These are phyloP conservation scores for Hyles vespertilio DNA, from an alignment of 1,140 invertebrate species.

Conservation along the genomic window DNA sequence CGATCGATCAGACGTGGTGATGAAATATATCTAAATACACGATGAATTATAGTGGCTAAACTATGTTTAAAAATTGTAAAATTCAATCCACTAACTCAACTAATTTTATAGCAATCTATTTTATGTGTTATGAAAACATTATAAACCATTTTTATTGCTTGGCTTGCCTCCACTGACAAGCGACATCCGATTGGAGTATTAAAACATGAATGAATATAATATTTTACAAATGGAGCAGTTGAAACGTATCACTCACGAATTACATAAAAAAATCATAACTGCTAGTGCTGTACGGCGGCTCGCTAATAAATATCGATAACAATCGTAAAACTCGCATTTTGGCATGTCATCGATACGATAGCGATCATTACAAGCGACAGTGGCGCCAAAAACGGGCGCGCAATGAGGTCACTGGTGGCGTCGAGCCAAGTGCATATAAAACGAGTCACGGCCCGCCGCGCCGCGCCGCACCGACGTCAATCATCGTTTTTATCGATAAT, in stretches of 20 bases:
- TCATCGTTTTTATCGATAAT: slow-evolving; percentile 30
- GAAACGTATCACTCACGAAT: background rate
- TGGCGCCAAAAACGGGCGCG: slow-evolving; percentile 58
- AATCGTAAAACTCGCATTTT: slow-evolving; percentile 35
- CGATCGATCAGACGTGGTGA: too few relatives aligned
- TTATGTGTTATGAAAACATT: too few relatives aligned
- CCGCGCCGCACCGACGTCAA: slow-evolving; percentile 22
- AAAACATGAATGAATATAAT: too few relatives aligned
- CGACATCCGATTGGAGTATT: too few relatives aligned
- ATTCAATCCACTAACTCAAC: too few relatives aligned
- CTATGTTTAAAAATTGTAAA: too few relatives aligned
- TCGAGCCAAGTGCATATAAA: slow-evolving; percentile 49
- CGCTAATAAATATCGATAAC: slow-evolving; percentile 38
- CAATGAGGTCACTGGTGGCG: slow-evolving; percentile 58
- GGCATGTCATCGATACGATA: slow-evolving; percentile 54
- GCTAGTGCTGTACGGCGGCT: slow-evolving; percentile 18
- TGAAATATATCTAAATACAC: too few relatives aligned
- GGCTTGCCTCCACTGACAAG: too few relatives aligned
- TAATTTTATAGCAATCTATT: too few relatives aligned
- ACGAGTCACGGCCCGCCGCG: slow-evolving; percentile 22
- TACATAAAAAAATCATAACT: slow-evolving; percentile 2
- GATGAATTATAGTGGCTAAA: too few relatives aligned
- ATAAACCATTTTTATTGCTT: too few relatives aligned
- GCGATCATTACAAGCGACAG: slow-evolving; percentile 37
- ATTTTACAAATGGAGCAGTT: too few relatives aligned